phyloP scores from a whole-genome alignment of 1,140 invertebrate genomes.

The Zaprionus inermis region DNA sequence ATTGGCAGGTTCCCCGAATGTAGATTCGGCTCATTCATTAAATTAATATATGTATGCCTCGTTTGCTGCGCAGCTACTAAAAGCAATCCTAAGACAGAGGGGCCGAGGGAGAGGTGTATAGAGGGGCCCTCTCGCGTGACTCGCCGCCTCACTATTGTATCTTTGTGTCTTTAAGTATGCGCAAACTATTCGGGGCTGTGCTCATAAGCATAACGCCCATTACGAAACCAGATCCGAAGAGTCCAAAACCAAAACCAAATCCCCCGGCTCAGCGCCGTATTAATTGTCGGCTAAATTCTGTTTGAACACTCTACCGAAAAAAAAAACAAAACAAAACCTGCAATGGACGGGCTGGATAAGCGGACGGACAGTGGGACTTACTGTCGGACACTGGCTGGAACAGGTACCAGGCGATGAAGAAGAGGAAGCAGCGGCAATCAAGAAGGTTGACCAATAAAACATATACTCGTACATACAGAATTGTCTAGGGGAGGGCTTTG shows the following conservation, averaged over 20 bases:
- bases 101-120: neutral
- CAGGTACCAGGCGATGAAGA: constrained; percentile 51
- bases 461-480: constrained; percentile 29
- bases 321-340: constrained; percentile 21
- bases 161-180: constrained; percentile 49
- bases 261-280: constrained; percentile 59
- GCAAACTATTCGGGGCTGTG: constrained; percentile 36
- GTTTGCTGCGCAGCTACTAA: constrained; percentile 47
- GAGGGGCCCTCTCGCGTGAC: constrained; percentile 33
- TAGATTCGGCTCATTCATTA: constrained; percentile 72
- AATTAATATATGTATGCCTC: constrained; percentile 67
- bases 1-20: constrained; percentile 72
- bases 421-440: constrained; percentile 43
- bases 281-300: constrained; percentile 79
- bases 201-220: constrained; percentile 65
- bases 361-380: constrained; percentile 9
- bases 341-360: constrained; percentile 41
- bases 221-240: constrained; percentile 50
- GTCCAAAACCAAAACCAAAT: constrained; percentile 31
- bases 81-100: neutral
- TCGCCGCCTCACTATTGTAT: constrained; percentile 48
- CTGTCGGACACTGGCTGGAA: constrained; percentile 33
- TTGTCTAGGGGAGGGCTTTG: constrained; percentile 2
- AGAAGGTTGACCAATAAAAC: constrained; percentile 75
- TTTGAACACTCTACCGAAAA: constrained; percentile 58